phyloP scores from a whole-genome alignment of 2,113 vertebrate genomes.

The Saiga tatarica region DNA sequence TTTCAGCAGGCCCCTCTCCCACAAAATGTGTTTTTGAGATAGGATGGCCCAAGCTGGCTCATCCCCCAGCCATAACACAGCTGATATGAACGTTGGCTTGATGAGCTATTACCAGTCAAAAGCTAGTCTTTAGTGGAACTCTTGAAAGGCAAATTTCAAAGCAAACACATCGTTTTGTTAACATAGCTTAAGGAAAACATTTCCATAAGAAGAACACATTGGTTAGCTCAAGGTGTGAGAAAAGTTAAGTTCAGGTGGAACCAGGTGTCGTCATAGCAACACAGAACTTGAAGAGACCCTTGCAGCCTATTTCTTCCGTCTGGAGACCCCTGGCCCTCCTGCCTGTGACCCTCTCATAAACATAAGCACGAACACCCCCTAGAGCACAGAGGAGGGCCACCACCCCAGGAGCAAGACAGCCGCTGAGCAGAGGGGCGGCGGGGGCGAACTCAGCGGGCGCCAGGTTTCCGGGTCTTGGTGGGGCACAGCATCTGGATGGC shows the following conservation, averaged over 20 bases:
- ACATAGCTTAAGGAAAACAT: neutral
- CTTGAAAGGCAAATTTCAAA: neutral
- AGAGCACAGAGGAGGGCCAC: neutral
- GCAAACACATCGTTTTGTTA: neutral
- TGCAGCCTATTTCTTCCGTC: neutral
- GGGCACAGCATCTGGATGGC: neutral
- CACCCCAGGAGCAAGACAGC: neutral
- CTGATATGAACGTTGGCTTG: neutral
- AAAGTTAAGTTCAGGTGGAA: neutral
- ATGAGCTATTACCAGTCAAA: neutral
- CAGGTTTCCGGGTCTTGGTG: neutral
- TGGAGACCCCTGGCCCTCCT: neutral
- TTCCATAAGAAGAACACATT: neutral
- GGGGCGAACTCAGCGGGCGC: rapidly evolving
- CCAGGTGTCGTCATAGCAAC: neutral
- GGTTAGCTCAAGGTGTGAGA: neutral
- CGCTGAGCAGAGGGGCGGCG: rapidly evolving
- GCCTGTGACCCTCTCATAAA: neutral
- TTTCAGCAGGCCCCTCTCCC: neutral
- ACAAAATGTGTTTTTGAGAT: neutral
- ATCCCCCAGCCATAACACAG: neutral
- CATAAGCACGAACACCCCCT: neutral
- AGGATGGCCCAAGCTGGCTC: neutral
- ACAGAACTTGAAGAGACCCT: neutral
- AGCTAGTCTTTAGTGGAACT: neutral